These are phyloP conservation scores for Lepidostoma basale DNA, from an alignment of 1,140 invertebrate species.

Conservation along the genomic window DNA sequence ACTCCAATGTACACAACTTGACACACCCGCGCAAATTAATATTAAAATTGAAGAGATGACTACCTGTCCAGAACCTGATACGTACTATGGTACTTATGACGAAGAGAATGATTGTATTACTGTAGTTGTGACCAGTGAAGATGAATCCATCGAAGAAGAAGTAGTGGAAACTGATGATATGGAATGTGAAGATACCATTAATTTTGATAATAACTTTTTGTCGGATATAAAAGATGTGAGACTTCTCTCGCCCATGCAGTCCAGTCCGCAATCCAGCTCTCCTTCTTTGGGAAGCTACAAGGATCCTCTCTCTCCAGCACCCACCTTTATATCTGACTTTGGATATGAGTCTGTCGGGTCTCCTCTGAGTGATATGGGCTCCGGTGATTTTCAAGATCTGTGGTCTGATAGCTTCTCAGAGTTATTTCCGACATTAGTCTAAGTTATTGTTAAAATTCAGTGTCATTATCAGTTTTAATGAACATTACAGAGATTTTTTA, in stretches of 20 bases:
- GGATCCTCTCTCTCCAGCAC: slow-evolving; percentile 52
- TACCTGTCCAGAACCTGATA: slow-evolving; percentile 61
- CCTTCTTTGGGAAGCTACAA: slow-evolving; percentile 49
- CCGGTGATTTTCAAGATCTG: slow-evolving; percentile 61
- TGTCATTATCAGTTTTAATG: neutral
- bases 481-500: neutral
- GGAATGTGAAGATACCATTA: slow-evolving; percentile 46
- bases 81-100: slow-evolving; percentile 73
- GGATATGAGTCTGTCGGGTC: slow-evolving; percentile 66
- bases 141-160: slow-evolving; percentile 61
- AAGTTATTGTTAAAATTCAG: slow-evolving; percentile 42
- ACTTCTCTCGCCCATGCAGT: slow-evolving; percentile 55
- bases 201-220: slow-evolving; percentile 50
- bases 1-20: neutral
- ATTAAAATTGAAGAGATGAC: slow-evolving; percentile 50
- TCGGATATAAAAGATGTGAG: slow-evolving; percentile 57
- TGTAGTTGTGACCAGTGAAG: slow-evolving; percentile 69
- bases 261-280: slow-evolving; percentile 52
- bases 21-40: slow-evolving; percentile 25
- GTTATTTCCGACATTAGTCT: slow-evolving; percentile 66
- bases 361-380: slow-evolving; percentile 57
- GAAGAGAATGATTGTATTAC: slow-evolving; percentile 75
- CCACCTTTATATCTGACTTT: slow-evolving; percentile 60
- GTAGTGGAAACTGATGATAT: slow-evolving; percentile 48
- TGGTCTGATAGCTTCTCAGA: slow-evolving; percentile 69